These are phyloP conservation scores for Triplophysa rosa DNA, from an alignment of 2,113 vertebrate species.

Conservation along the genomic window DNA sequence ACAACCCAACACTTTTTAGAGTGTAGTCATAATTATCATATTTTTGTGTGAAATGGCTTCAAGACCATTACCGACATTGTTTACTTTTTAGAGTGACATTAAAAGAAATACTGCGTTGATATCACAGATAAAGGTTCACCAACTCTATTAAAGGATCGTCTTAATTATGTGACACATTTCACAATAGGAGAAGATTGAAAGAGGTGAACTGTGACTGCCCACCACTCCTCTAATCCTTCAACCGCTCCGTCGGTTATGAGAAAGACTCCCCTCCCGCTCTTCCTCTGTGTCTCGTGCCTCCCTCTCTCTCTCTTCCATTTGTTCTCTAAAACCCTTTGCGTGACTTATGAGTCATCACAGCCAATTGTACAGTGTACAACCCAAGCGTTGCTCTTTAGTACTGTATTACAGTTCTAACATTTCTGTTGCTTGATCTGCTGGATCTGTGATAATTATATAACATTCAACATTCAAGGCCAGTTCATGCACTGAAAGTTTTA, in stretches of 20 bases:
- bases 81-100: not conserved
- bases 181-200: constrained; percentile 21
- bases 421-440: not conserved
- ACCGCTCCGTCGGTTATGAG: constrained; percentile 15
- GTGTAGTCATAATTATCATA: too few relatives aligned
- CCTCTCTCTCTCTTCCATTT: constrained; percentile 16
- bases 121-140: constrained; percentile 4
- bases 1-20: too few relatives aligned
- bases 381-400: constrained; percentile 13
- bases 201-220: constrained; percentile 4
- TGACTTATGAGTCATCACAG: constrained; percentile 36
- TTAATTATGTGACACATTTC: constrained; percentile 8
- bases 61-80: not conserved
- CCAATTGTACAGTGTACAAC: constrained; percentile 29
- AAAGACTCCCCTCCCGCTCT: constrained; percentile 24
- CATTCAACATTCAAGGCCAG: not conserved
- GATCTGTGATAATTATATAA: not conserved
- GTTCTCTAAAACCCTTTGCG: constrained; percentile 33
- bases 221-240: constrained; percentile 30
- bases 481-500: too few relatives aligned
- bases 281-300: constrained; percentile 9
- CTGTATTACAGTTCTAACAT: constrained; percentile 23
- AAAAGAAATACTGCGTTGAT: not conserved
- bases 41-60: too few relatives aligned
- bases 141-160: constrained; percentile 20